Evolutionary conservation across 2,797 vertebrate genomes (phyloP).

Genomic region (Danio aesculapii): DNA sequence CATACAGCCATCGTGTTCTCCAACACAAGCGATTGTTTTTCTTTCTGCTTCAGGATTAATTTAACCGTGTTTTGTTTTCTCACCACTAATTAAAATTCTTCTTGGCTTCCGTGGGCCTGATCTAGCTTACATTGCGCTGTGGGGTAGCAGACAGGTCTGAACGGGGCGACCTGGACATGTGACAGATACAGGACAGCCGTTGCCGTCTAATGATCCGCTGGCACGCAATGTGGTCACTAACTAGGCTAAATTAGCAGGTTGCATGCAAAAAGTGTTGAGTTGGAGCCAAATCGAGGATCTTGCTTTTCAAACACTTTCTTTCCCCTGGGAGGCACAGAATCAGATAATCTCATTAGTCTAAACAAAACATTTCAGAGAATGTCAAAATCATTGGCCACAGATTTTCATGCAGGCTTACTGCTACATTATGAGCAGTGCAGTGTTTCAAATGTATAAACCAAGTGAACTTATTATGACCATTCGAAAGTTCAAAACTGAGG

Average conservation of each 20-base stretch:
- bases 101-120: slow-evolving; percentile 68
- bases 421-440: slow-evolving; percentile 18
- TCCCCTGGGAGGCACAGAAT: slow-evolving; percentile 60
- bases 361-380: slow-evolving; percentile 71
- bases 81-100: slow-evolving; percentile 80
- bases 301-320: slow-evolving; percentile 43
- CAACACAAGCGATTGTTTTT: slow-evolving; percentile 76
- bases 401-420: slow-evolving; percentile 54
- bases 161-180: slow-evolving; percentile 74
- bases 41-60: slow-evolving; percentile 65
- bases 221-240: slow-evolving; percentile 81
- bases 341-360: slow-evolving; percentile 75
- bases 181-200: slow-evolving; percentile 77
- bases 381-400: slow-evolving; percentile 47
- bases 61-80: slow-evolving; percentile 70
- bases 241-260: slow-evolving; percentile 72
- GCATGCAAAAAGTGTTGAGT: slow-evolving; percentile 76
- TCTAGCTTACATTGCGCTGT: slow-evolving; percentile 60
- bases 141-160: slow-evolving; percentile 69
- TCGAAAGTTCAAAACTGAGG: background rate
- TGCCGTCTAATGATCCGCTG: slow-evolving; percentile 76
- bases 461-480: background rate
- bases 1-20: slow-evolving; percentile 60
- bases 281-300: slow-evolving; percentile 65
- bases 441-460: slow-evolving; percentile 1